Conservation (phyloP, 2,888 invertebrate species). For the Camponotus fellah region DNA sequence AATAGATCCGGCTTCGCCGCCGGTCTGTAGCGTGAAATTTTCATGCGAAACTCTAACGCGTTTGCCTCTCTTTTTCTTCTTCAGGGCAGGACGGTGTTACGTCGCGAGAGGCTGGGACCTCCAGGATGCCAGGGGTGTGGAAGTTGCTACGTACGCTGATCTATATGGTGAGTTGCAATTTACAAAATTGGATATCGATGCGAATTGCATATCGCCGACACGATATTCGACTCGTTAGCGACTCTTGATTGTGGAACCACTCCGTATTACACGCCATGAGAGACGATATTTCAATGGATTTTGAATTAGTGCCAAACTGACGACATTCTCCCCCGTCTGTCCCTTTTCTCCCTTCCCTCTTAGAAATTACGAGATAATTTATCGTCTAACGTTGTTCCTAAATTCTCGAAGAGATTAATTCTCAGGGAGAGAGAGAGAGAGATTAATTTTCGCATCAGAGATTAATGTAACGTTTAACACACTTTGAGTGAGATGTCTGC, state of each 20-base stretch:
- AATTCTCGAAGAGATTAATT: background rate
- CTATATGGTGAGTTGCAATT: slow-evolving; percentile 82
- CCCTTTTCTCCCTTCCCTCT: background rate
- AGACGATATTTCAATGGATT: slow-evolving; percentile 12
- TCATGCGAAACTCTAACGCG: slow-evolving; percentile 25
- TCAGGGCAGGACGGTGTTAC: slow-evolving; percentile 80
- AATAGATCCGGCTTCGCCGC: slow-evolving; percentile 77
- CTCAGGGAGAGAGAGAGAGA: background rate
- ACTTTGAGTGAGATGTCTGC: background rate
- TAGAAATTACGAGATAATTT: background rate
- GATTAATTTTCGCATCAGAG: background rate
- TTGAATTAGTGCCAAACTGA: slow-evolving; percentile 11
- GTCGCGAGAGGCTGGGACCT: slow-evolving; percentile 85
- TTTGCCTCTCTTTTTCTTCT: slow-evolving; percentile 54
- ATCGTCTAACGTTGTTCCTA: slow-evolving; percentile 3
- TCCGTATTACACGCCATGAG: background rate
- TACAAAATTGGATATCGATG: slow-evolving; percentile 7
- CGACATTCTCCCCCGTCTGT: background rate
- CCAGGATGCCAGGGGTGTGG: slow-evolving; percentile 85
- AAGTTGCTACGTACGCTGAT: slow-evolving; percentile 85
- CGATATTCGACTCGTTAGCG: background rate
- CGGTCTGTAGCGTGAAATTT: slow-evolving; percentile 43
- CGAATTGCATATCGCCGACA: background rate
- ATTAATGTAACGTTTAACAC: slow-evolving; percentile 28
- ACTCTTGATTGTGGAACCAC: background rate